Base-by-base conservation (phyloP, 2,797 vertebrate genomes). In the Acipenser ruthenus region DNA sequence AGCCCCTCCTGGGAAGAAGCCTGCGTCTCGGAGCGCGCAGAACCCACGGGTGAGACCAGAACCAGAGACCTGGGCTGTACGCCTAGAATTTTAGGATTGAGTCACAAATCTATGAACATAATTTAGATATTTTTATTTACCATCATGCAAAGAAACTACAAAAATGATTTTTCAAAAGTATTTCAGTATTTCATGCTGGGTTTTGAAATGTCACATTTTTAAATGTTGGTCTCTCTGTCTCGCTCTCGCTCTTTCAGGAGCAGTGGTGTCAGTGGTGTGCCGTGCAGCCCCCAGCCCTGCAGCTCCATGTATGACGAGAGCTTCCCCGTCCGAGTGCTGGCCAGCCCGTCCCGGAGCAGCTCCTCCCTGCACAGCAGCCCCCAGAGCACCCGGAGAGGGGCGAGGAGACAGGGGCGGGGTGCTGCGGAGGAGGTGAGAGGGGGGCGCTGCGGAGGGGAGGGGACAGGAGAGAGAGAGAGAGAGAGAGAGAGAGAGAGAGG, bases 361-460 rank as follows among this genome's bases (percentile, higher is more conserved):
- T 84, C 76, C 9, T 69, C 90, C 0, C 86, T 83, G 61, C 91
- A 86, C 63, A 77, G 82, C 59, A 84, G 80, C 63, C 82, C 80
- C 37, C 72, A 79, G 6, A 88, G 86, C 68, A 88, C 86, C 65
- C 89, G 88, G 70, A 89, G 88, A 10, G 79, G 75, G 1, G 84
- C 85, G 2, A 70, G 86, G 48, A 72, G 85, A 3, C 83, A 73
- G 59, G 58, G 69, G 5, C 69, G 74, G 74, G 93, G 92, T 75
- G 91, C 95, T 0, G 95, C 91, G 0, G 93, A 93, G 77, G 94
- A 97, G 92, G 95, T 99, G 70, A 81, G 88, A 37, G 23, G 23
- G 15, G 15, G 15, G 15, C 15, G 15, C 15, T 18, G 15, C 1
- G 15, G 15, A 6, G 10, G 55, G 11, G 10, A n/a, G 55, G 55